Evolutionary conservation across 2,113 vertebrate genomes (phyloP), one percentile per base, ranked within the genome.

Genomic region (Thinocorus orbignyianus): DNA sequence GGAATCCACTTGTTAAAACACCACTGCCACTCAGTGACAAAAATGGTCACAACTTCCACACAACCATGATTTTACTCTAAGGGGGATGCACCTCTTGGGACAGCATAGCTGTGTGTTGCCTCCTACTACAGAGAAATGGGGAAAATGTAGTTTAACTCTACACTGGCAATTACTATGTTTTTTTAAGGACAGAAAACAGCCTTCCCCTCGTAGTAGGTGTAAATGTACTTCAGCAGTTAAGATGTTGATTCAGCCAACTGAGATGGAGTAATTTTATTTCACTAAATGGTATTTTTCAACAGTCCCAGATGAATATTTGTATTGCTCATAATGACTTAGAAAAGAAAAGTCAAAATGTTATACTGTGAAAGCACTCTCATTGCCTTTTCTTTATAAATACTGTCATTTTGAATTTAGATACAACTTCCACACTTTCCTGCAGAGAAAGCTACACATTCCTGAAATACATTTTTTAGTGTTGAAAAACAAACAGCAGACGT

Each of bases 371-470:
- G 69, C 1, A 1, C n/a, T 62, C 37, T 80, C 23, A 52, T 73
- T 86, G 85, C 30, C 28, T 94, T 88, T 77, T 57, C 49, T 83
- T 86, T 92, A 72, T 51, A 92, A 94, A 94, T 41, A 39, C 37
- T 77, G 37, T 77, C 28, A 54, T 70, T 82, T 95, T 93, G n/a
- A 83, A 92, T 78, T 88, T 60, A 83, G 72, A 39, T 35, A 77
- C 46, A 68, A 13, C 23, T 90, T 88, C 41, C 42, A 72, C 8
- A 6, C 30, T 55, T 82, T n/a, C 25, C 73, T 74, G 64, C 51
- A 76, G 81, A 70, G 87, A 95, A 95, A 88, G 24, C 41, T 51
- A 49, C 28, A n/a, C 8, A 13, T 86, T 73, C 78, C 68, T 84
- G 64, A 91, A 91, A 71, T 18, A 61, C 1, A 4, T 22, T 7